phyloP scores from a whole-genome alignment of 2,113 vertebrate species.

The Psilopogon haemacephalus region DNA sequence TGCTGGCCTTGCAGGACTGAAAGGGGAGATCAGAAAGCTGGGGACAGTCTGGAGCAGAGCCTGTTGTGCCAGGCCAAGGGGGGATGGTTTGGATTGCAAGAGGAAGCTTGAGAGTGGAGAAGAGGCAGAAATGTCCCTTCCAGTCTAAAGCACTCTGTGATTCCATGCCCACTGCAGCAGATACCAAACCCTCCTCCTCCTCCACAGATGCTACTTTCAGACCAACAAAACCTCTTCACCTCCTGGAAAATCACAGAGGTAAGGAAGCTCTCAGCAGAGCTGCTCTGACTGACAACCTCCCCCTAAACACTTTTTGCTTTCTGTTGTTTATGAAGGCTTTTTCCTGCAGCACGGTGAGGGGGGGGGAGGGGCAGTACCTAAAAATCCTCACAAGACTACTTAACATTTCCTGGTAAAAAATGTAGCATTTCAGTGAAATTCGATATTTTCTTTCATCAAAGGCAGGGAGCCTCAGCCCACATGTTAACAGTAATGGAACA shows the following conservation, averaged over 20 bases:
- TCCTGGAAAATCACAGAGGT: not conserved
- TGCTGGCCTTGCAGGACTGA: no score
- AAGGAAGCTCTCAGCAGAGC: not conserved
- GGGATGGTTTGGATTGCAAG: no score
- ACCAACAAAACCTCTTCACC: not conserved
- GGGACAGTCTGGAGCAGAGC: no score
- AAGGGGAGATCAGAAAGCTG: no score
- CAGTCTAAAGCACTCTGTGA: no score
- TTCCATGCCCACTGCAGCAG: not conserved
- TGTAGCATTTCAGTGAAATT: conserved; percentile 60
- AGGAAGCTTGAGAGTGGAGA: no score
- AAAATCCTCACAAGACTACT: conserved; percentile 62
- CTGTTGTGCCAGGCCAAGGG: no score
- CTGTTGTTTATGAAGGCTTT: conserved; percentile 15
- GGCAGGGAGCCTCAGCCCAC: conserved; percentile 59
- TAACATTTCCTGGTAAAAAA: conserved; percentile 55
- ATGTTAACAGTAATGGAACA: conserved; percentile 58
- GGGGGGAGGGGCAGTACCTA: not conserved
- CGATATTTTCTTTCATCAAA: conserved; percentile 70
- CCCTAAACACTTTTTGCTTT: not conserved
- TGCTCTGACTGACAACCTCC: not conserved
- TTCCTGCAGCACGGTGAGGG: not conserved
- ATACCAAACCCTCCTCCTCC: not conserved
- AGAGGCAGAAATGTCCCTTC: no score
- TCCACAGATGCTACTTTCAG: not conserved